phyloP scores from a whole-genome alignment of 2,888 invertebrate species.

The Drosophila monieri region DNA sequence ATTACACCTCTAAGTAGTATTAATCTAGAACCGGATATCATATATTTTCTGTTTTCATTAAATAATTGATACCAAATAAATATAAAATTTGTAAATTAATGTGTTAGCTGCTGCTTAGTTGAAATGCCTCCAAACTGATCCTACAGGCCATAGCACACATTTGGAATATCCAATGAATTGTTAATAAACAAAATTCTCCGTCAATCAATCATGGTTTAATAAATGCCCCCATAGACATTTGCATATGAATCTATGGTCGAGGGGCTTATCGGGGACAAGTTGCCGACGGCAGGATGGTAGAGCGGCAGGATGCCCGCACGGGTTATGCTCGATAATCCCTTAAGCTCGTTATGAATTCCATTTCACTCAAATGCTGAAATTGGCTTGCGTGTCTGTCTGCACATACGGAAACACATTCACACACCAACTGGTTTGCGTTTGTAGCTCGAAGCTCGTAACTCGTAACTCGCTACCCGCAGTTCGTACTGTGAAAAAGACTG shows the following conservation, averaged over 20 bases:
- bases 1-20: too few relatives aligned
- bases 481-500: conserved; percentile 70
- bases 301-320: conserved; percentile 24
- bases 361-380: conserved; percentile 47
- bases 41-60: too few relatives aligned
- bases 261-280: conserved; percentile 4
- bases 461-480: conserved; percentile 17
- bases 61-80: neutral
- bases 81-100: neutral
- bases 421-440: neutral
- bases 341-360: conserved; percentile 59
- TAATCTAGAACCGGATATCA: too few relatives aligned
- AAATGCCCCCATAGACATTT: conserved; percentile 27
- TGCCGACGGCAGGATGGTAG: neutral
- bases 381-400: conserved; percentile 65
- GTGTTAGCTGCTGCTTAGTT: neutral
- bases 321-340: conserved; percentile 62
- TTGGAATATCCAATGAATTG: conserved; percentile 28
- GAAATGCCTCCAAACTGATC: conserved; percentile 18
- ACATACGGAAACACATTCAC: conserved; percentile 18
- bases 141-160: conserved; percentile 13
- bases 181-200: conserved; percentile 34
- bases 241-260: conserved; percentile 30
- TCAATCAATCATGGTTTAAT: conserved; percentile 43
- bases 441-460: conserved; percentile 9